These are phyloP conservation scores for Drosophila meridionalis DNA, from an alignment of 2,888 invertebrate genomes.

Conservation along the genomic window DNA sequence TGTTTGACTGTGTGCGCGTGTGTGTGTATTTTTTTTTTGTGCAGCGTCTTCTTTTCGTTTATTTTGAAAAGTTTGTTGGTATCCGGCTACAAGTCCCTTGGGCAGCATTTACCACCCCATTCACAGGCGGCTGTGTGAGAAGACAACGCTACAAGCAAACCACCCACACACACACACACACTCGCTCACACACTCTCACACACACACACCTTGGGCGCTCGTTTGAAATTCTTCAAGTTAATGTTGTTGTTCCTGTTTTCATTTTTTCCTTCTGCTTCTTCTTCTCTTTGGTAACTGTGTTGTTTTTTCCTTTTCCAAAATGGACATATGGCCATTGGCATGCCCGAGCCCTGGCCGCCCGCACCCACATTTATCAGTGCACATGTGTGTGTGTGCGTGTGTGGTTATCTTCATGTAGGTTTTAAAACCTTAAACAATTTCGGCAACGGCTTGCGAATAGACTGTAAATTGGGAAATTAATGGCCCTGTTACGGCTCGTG, in stretches of 20 bases:
- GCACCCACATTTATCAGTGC: constrained; percentile 55
- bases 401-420: constrained; percentile 65
- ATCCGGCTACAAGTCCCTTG: constrained; percentile 84
- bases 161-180: constrained; percentile 34
- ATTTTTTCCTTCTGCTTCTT: constrained; percentile 8
- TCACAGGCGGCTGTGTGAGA: constrained; percentile 74
- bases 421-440: constrained; percentile 80
- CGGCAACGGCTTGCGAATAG: constrained; percentile 79
- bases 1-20: neutral
- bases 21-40: constrained; percentile 26
- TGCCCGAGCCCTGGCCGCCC: constrained; percentile 28
- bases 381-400: constrained; percentile 13
- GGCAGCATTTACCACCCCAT: constrained; percentile 85
- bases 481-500: constrained; percentile 78
- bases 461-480: constrained; percentile 79
- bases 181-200: constrained; percentile 18
- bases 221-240: constrained; percentile 70
- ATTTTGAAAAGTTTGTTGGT: constrained; percentile 81
- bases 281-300: constrained; percentile 45
- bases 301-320: constrained; percentile 67
- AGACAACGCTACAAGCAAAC: constrained; percentile 39
- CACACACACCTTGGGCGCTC: constrained; percentile 38
- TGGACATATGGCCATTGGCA: constrained; percentile 81
- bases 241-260: constrained; percentile 55
- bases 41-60: constrained; percentile 62